Conservation (phyloP, 2,113 vertebrate genomes). For the Phaetusa simplex region DNA sequence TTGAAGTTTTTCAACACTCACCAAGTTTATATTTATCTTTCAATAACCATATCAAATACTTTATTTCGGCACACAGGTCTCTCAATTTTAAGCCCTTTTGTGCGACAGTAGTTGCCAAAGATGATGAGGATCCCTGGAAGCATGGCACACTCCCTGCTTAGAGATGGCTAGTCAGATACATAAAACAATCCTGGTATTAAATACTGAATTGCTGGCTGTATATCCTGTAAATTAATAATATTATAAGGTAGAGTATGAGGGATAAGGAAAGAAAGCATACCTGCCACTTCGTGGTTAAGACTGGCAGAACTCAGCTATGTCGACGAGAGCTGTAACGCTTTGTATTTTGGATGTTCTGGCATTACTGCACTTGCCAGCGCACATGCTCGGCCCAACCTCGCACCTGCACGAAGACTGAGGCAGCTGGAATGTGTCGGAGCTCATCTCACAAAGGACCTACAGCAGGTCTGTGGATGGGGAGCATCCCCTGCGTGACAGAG, state of each 20-base stretch:
- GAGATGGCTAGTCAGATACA: not conserved
- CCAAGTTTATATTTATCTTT: not conserved
- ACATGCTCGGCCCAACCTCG: not conserved
- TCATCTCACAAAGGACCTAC: not conserved
- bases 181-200: not conserved
- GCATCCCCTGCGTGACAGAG: not conserved
- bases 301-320: not conserved
- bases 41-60: not conserved
- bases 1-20: not conserved
- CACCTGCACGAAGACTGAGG: not conserved
- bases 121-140: not conserved
- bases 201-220: not conserved
- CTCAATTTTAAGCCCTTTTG: not conserved
- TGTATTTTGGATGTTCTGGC: not conserved
- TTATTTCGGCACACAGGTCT: not conserved
- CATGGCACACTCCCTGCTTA: not conserved
- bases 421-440: fast-evolving
- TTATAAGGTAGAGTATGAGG: not conserved
- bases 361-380: not conserved
- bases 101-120: not conserved
- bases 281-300: not conserved
- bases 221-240: not conserved
- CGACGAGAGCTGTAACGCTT: not conserved
- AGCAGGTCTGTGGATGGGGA: not conserved
- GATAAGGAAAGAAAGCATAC: not conserved